phyloP scores from a whole-genome alignment of 2,113 vertebrate genomes.

The Formicarius rufipectus region DNA sequence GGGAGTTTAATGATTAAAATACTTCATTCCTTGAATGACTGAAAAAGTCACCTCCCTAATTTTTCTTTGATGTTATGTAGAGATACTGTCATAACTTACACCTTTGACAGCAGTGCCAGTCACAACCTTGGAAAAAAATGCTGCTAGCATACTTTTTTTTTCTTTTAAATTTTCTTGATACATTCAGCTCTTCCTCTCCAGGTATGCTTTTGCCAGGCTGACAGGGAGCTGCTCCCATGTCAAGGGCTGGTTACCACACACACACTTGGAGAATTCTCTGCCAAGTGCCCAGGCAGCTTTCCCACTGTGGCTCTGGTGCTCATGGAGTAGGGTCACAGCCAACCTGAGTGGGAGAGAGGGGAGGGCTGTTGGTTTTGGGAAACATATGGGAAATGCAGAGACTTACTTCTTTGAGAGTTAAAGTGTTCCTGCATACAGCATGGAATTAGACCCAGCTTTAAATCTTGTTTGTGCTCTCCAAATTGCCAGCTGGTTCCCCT shows the following conservation, averaged over 20 bases:
- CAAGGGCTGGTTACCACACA: neutral
- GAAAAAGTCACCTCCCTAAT: neutral
- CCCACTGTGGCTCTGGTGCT: neutral
- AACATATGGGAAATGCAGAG: neutral
- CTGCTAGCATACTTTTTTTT: neutral
- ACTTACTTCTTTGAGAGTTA: neutral
- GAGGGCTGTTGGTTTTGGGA: neutral
- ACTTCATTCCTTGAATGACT: neutral
- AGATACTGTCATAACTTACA: neutral
- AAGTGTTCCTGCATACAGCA: neutral
- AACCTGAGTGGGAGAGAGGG: neutral
- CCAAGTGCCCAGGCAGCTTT: neutral
- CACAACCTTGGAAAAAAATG: neutral
- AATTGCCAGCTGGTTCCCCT: neutral
- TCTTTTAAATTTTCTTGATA: neutral
- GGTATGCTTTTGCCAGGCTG: neutral
- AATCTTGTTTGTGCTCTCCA: neutral
- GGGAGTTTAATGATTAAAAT: neutral
- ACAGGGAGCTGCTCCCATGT: neutral
- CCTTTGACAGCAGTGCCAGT: neutral
- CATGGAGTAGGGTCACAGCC: rapidly evolving
- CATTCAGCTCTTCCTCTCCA: neutral
- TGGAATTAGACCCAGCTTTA: neutral
- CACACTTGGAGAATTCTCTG: rapidly evolving
- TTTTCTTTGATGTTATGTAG: neutral